phyloP scores from a whole-genome alignment of 53 echinoderm and acorn worm species.

The Henricia sp. region DNA sequence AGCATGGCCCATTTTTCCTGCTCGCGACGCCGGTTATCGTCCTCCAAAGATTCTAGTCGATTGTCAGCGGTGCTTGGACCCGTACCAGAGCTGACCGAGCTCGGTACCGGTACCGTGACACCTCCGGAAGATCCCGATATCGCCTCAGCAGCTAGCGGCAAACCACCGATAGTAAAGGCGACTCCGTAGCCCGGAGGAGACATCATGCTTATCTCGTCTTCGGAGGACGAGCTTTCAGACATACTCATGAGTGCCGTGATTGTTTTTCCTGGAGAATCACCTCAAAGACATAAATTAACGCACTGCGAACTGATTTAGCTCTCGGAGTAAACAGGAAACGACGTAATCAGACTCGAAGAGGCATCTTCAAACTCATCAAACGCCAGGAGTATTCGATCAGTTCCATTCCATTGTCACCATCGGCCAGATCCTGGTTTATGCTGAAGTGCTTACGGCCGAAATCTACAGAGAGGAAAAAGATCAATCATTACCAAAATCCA shows the following conservation, averaged over 20 bases:
- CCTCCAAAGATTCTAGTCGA: slow-evolving; percentile 36
- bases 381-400: too few relatives aligned
- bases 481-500: too few relatives aligned
- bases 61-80: slow-evolving; percentile 15
- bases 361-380: too few relatives aligned
- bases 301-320: neutral
- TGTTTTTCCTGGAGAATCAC: too few relatives aligned
- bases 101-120: too few relatives aligned
- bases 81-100: neutral
- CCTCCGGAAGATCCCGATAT: slow-evolving; percentile 16
- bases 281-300: too few relatives aligned
- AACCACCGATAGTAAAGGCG: slow-evolving; percentile 37
- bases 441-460: too few relatives aligned
- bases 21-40: slow-evolving; percentile 89
- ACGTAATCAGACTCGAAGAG: too few relatives aligned
- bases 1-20: slow-evolving; percentile 99
- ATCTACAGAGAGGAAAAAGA: too few relatives aligned
- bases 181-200: slow-evolving; percentile 38
- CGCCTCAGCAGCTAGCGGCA: slow-evolving; percentile 1
- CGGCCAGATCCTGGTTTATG: too few relatives aligned
- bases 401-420: too few relatives aligned
- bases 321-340: neutral
- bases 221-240: slow-evolving; percentile 71
- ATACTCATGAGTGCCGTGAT: slow-evolving; percentile 37
- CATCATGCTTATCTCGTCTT: slow-evolving; percentile 46